Evolutionary conservation across 2,113 vertebrate species (phyloP).

Genomic region (Apaloderma vittatum): DNA sequence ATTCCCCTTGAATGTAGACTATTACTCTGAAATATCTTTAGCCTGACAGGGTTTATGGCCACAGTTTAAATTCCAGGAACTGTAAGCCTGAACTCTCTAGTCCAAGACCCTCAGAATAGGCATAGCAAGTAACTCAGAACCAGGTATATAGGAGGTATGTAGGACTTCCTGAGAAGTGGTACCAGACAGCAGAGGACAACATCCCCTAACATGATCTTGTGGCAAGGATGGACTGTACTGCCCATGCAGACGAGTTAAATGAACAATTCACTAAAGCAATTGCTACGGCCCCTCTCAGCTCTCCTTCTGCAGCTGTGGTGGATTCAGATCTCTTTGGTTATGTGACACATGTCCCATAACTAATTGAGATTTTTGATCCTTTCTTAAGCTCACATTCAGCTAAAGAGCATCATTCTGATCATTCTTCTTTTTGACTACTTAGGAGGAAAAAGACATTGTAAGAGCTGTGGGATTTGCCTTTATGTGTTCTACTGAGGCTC

Average conservation of each 20-base stretch:
- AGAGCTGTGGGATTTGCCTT: neutral
- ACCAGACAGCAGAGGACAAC: neutral
- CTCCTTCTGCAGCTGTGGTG: neutral
- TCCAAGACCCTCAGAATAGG: neutral
- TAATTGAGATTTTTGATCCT: neutral
- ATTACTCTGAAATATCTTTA: constrained; percentile 1
- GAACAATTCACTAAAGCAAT: neutral
- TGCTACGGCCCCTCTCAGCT: neutral
- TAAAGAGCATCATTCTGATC: neutral
- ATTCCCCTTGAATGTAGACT: neutral
- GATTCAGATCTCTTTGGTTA: neutral
- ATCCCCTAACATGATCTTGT: neutral
- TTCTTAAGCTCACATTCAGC: neutral
- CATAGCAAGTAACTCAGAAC: neutral
- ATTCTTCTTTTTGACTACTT: neutral
- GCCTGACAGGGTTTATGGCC: neutral
- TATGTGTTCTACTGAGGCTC: neutral
- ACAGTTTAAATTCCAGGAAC: neutral
- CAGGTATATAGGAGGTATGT: neutral
- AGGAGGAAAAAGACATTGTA: neutral
- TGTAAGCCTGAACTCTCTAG: neutral
- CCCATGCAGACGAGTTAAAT: neutral
- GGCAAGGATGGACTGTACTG: neutral
- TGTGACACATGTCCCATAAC: neutral
- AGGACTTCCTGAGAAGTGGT: neutral